These are phyloP conservation scores for Cerceris ruficornis DNA, from an alignment of 2,888 invertebrate species.

Conservation along the genomic window DNA sequence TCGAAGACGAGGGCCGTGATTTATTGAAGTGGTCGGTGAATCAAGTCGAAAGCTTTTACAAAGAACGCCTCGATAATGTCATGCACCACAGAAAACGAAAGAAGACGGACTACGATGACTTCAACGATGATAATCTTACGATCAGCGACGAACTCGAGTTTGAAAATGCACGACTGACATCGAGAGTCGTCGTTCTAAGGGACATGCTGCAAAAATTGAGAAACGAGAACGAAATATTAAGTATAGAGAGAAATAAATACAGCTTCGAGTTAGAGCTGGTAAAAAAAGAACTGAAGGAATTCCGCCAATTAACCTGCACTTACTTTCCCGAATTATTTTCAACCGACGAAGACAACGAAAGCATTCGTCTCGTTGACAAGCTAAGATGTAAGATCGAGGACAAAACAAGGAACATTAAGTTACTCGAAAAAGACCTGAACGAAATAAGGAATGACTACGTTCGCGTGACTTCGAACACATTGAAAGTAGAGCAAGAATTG, in stretches of 20 bases:
- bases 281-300: slow-evolving; percentile 59
- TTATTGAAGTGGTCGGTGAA: slow-evolving; percentile 70
- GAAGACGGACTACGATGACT: slow-evolving; percentile 60
- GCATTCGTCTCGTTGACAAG: slow-evolving; percentile 37
- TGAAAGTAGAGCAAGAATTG: slow-evolving; percentile 29
- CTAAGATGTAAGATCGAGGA: slow-evolving; percentile 48
- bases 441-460: slow-evolving; percentile 3
- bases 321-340: slow-evolving; percentile 8
- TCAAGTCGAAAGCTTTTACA: slow-evolving; percentile 70
- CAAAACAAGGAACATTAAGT: slow-evolving; percentile 27
- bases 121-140: slow-evolving; percentile 41
- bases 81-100: slow-evolving; percentile 64
- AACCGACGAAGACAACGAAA: slow-evolving; percentile 10
- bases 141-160: slow-evolving; percentile 56
- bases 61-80: slow-evolving; percentile 65
- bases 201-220: slow-evolving; percentile 62
- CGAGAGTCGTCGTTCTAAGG: slow-evolving; percentile 55
- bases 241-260: slow-evolving; percentile 65
- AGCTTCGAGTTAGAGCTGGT: slow-evolving; percentile 61
- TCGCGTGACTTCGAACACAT: not conserved
- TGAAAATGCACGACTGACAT: slow-evolving; percentile 59
- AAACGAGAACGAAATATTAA: slow-evolving; percentile 59
- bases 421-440: slow-evolving; percentile 6
- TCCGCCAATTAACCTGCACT: slow-evolving; percentile 43
- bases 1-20: slow-evolving; percentile 66